Percentiles rank a stretch among this genome's conserved stretches.
Evolutionary conservation across 2,888 invertebrate genomes (phyloP).

Genomic region (Heliconius aoede): DNA sequence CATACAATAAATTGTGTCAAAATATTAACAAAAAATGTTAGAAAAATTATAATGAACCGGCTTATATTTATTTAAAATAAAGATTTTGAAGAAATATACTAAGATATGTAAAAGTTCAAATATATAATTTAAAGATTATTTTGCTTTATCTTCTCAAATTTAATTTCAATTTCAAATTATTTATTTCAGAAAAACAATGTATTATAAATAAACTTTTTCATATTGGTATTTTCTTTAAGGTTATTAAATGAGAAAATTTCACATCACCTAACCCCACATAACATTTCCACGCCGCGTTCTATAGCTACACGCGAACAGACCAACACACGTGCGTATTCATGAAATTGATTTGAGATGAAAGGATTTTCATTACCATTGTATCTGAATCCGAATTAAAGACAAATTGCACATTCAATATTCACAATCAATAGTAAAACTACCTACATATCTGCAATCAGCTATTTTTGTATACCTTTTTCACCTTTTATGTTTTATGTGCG

Average conservation of each 20-base stretch:
- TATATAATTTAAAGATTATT: too few relatives aligned
- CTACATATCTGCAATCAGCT: constrained; percentile 48
- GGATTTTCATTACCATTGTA: constrained; percentile 56
- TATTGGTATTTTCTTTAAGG: not conserved
- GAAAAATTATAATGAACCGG: not conserved
- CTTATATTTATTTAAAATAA: not conserved
- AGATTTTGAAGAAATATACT: too few relatives aligned
- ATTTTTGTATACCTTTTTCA: constrained; percentile 51
- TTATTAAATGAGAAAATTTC: not conserved
- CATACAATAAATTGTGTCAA: not conserved
- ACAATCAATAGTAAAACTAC: constrained; percentile 48
- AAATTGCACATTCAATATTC: constrained; percentile 55
- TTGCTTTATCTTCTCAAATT: too few relatives aligned
- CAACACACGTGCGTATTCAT: constrained; percentile 59
- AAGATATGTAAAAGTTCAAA: too few relatives aligned
- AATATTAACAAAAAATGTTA: not conserved
- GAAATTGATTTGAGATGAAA: constrained; percentile 74
- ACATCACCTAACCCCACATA: not conserved
- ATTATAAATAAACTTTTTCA: too few relatives aligned
- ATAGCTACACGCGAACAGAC: constrained; percentile 33
- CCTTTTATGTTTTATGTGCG: constrained; percentile 45
- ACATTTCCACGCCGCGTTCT: constrained; percentile 28
- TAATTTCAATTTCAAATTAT: too few relatives aligned
- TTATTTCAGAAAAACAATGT: too few relatives aligned
- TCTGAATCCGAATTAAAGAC: constrained; percentile 57